These are phyloP conservation scores for Tiliacea aurago DNA, from an alignment of 2,888 invertebrate genomes.

Conservation along the genomic window DNA sequence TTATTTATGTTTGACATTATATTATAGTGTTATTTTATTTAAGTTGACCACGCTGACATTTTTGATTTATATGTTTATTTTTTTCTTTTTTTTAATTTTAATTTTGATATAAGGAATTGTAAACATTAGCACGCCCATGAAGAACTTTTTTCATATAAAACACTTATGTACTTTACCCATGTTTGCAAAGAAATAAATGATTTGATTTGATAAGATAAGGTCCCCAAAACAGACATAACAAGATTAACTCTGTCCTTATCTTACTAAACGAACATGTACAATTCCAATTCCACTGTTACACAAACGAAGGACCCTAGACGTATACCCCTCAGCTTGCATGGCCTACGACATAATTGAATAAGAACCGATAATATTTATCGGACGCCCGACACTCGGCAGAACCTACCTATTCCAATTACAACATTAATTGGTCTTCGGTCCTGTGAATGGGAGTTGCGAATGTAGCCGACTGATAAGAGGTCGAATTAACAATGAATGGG, in stretches of 20 bases:
- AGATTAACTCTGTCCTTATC: neutral
- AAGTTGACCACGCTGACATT: too few relatives aligned
- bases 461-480: conserved; percentile 55
- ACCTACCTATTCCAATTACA: conserved; percentile 59
- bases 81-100: too few relatives aligned
- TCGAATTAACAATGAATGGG: conserved; percentile 50
- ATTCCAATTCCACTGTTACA: conserved; percentile 9
- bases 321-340: conserved; percentile 9
- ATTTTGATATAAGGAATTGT: too few relatives aligned
- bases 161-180: too few relatives aligned
- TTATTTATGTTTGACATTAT: too few relatives aligned
- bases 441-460: conserved; percentile 50
- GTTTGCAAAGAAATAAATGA: too few relatives aligned
- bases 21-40: too few relatives aligned
- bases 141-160: too few relatives aligned
- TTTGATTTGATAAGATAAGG: too few relatives aligned
- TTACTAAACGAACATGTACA: conserved; percentile 18
- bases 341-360: conserved; percentile 45
- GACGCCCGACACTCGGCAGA: conserved; percentile 40
- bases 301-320: conserved; percentile 9
- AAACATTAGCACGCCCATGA: too few relatives aligned
- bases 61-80: too few relatives aligned
- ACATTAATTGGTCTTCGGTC: conserved; percentile 59
- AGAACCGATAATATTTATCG: conserved; percentile 55
- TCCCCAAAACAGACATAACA: neutral